Evolutionary conservation across 30 jellyfish, hydroid and myxozoan genomes (phyloP), one percentile per base, ranked within the genome.

Genomic region (Aurelia aurita complex sp. Pacific): DNA sequence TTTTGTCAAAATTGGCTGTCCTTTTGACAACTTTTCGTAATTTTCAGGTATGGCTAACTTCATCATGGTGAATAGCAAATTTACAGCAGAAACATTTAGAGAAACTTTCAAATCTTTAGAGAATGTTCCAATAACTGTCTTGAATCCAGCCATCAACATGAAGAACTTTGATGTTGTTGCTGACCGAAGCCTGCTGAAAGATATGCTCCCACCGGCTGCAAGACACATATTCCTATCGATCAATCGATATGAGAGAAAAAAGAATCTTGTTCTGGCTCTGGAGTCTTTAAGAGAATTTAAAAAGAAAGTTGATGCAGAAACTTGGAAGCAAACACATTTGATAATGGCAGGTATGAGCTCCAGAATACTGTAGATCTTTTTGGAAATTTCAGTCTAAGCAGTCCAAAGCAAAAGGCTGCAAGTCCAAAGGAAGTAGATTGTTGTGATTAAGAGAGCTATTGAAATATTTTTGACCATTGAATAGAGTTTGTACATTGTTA

Each of bases 201-300:
- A 80, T 78, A 33, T 67, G 33, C 16, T 94, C 0, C 99, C 99
- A 11, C 96, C 96, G 2, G 35, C 83, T 29, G 77, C 91, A 46
- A 42, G 67, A 34, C 43, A 53, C 18, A 42, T 94, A 54, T 94
- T 94, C 63, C 76, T 94, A 38, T 88, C 96, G 46, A 88, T 94
- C 65, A 94, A 94, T 74, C 94, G 99, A 5, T 94, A 83, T 85
- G 99, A 94, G 38, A 76, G 99, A 38, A 94, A 94, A 72, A 94
- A 94, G 89, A 89, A 89, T 63, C 90, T 94, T 0, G 94, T 74
- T 46, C 70, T 94, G n/a, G 97, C 97, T 5, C 70, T 94, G 2
- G 89, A 89, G 38, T 77, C 99, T 35, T 46, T 94, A 50, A 87
- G 77, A 62, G 87, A 83, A 36, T 74, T 79, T 50, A 76, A 80